Evolutionary conservation across 2,888 invertebrate genomes (phyloP), one percentile per base, ranked within the genome.

Genomic region (Pediacus dermestoides): DNA sequence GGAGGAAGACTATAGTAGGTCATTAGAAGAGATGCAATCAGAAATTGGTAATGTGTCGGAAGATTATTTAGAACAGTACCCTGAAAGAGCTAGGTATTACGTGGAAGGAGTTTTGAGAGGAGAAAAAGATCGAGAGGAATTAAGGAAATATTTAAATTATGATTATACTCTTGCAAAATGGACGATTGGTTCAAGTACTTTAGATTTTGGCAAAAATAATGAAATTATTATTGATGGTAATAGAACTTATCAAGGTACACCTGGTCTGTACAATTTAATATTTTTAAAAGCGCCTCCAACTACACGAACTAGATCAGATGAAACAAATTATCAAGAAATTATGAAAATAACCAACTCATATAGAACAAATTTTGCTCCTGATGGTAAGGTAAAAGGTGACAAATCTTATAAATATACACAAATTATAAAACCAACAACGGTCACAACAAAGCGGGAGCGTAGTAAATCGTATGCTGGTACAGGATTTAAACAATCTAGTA

Each of bases 251-350:
- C n/a, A 6, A 3, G 32, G 32, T 15, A 18, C 32, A 7, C 6
- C 4, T 4, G 30, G 30, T 8, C 14, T 30, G 6, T 30, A 30
- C 9, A 14, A 30, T 13, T 30, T 30, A 14, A 7, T 30, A 8
- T 16, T 32, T n/a, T 16, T 13, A 4, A 16, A 32, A 15, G 10
- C 4, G 3, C 11, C 12, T n/a, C 32, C 32, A n/a, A 7, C n/a
- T 9, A 16, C 6, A 6, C n/a, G 21, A n/a, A 4, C 15, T 16
- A 12, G 16, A 8, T n/a, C 8, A 6, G 32, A 16, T 32, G 16
- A 16, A 16, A 10, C 8, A n/a, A 32, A 18, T 9, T 32, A 32
- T 16, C 9, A 18, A 7, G 15, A 8, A n/a, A 32, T 32, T 32
- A 8, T 32, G 32, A 4, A 18, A 7, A 9, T 13, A 14, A 30